Evolutionary conservation across 2,888 invertebrate species (phyloP), one percentile per base, ranked within the genome.

Genomic region (Taphrorychus bicolor): DNA sequence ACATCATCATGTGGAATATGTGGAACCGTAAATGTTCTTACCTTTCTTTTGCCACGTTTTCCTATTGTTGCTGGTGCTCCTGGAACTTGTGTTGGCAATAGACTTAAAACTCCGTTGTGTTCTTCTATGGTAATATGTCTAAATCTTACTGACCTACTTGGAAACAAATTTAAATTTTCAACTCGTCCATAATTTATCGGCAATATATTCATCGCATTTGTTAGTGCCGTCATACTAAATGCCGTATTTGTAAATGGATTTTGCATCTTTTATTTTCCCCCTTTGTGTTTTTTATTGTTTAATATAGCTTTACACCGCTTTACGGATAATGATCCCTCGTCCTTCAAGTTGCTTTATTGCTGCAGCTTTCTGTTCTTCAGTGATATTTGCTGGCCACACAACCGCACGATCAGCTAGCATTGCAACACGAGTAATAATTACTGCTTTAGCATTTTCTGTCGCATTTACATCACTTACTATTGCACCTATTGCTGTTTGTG

Each of bases 311-410:
- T 56, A 57, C 3, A n/a, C 57, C 18, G 41, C 57, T 19, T 57
- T 57, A 41, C 57, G 57, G 42, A 57, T 57, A 18, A 57, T 57
- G 49, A 59, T 59, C 48, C 59, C 59, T 59, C 49, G 59, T 59
- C 21, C 49, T 45, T 59, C 59, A 59, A 59, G 59, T 59, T 59
- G 59, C 49, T 59, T 59, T 59, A 59, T 48, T 59, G 59, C 59
- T 59, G 48, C 59, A 59, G 45, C 48, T 59, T 59, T 59, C 22
- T 59, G 59, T 22, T 59, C 59, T 59, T 59, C 59, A 48, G 59
- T 59, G 18, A 59, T 59, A 59, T 48, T 48, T 59, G 59, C 22
- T 59, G 49, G 49, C 59, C 49, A 49, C 21, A 59, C 48, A 51
- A 51, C 19, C 22, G 48, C 49, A 59, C 48, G 48, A 51, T 59